Percentiles rank a stretch among this genome's conserved stretches.
These are phyloP conservation scores for Forficula auricularia DNA, from an alignment of 1,140 invertebrate genomes.

Conservation along the genomic window DNA sequence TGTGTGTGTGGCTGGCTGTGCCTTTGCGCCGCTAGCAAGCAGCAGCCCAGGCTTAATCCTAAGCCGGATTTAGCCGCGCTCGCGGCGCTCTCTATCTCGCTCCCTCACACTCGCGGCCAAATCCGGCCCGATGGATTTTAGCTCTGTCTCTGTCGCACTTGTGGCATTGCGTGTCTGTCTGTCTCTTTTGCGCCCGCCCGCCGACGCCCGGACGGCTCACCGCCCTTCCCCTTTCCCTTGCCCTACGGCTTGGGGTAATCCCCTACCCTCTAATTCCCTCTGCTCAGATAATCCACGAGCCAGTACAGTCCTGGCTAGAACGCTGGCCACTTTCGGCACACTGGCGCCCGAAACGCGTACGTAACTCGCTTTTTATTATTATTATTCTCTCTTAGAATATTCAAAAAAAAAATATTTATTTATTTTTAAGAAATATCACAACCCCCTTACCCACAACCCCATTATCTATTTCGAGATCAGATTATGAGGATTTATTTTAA, in stretches of 20 bases:
- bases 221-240: background rate
- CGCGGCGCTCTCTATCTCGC: conserved; percentile 15
- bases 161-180: conserved; percentile 11
- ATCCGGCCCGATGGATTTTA: too few relatives aligned
- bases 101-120: background rate
- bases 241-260: background rate
- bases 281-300: background rate
- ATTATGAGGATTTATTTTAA: too few relatives aligned
- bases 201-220: background rate
- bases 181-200: too few relatives aligned
- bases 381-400: background rate
- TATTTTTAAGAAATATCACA: too few relatives aligned
- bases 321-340: background rate
- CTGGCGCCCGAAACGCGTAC: background rate
- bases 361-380: background rate
- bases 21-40: conserved; percentile 11
- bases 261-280: background rate
- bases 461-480: too few relatives aligned
- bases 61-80: conserved; percentile 31
- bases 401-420: too few relatives aligned
- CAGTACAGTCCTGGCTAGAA: background rate
- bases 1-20: too few relatives aligned
- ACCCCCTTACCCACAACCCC: too few relatives aligned
- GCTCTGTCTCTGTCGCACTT: conserved; percentile 9
- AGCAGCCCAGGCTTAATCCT: conserved; percentile 27